Percentiles rank a stretch among this genome's conserved stretches.
These are phyloP conservation scores for Gallinago stenura DNA, from an alignment of 2,797 vertebrate species.

Conservation along the genomic window DNA sequence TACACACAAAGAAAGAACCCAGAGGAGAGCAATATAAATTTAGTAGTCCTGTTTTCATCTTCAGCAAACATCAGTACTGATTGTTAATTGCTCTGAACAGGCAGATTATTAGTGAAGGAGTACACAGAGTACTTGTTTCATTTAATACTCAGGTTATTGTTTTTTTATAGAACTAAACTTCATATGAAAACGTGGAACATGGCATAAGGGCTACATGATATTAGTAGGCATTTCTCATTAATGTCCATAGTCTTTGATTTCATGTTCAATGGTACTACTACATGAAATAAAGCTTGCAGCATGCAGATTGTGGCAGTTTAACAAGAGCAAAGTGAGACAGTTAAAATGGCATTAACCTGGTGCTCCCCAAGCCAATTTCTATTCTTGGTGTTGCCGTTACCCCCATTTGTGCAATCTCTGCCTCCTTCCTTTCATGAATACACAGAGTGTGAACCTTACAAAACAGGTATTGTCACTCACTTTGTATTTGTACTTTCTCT, in stretches of 20 bases:
- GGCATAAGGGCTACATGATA: neutral
- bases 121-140: neutral
- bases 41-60: neutral
- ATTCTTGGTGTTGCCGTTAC: neutral
- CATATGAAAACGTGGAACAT: neutral
- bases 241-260: neutral
- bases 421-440: neutral
- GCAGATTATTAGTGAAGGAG: neutral
- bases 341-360: neutral
- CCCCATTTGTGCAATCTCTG: neutral
- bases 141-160: neutral
- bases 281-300: neutral
- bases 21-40: neutral
- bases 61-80: neutral
- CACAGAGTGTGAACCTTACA: neutral
- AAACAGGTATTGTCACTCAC: neutral
- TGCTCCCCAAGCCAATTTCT: neutral
- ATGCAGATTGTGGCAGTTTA: neutral
- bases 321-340: neutral
- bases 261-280: neutral
- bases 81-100: neutral
- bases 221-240: neutral
- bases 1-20: neutral
- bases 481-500: neutral
- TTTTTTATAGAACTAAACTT: neutral